A percentile compares a stretch with the other conserved stretches of the same genome.
phyloP scores from a whole-genome alignment of 2,888 invertebrate species.

The Heteromyza rotundicornis region DNA sequence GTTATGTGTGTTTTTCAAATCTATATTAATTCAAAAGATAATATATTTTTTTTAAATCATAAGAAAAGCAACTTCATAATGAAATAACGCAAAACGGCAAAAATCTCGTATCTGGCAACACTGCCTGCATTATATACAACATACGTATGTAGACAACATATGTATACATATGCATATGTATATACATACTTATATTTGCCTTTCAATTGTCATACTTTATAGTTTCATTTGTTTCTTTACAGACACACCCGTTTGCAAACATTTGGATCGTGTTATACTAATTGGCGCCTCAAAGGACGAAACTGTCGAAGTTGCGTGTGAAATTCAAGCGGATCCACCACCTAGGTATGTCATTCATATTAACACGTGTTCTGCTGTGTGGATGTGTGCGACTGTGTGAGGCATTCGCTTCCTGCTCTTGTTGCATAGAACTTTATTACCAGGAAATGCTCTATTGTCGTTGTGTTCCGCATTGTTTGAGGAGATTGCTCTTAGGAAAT shows the following conservation, averaged over 20 bases:
- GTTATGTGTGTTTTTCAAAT: too few species aligned
- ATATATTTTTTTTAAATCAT: too few species aligned
- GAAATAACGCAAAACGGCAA: too few species aligned
- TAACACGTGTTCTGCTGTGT: neutral
- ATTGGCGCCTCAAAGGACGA: slow-evolving; percentile 90
- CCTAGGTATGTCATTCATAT: slow-evolving; percentile 63
- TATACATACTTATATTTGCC: too few species aligned
- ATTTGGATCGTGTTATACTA: slow-evolving; percentile 75
- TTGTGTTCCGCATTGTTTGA: neutral
- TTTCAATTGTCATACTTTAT: too few species aligned
- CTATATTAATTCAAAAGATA: too few species aligned
- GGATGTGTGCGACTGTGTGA: slow-evolving; percentile 5
- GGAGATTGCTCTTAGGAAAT: neutral
- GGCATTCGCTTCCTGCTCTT: slow-evolving; percentile 52
- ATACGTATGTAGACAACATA: too few species aligned
- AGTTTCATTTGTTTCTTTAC: too few species aligned
- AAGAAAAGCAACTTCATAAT: too few species aligned
- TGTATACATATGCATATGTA: too few species aligned
- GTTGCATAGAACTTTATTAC: slow-evolving; percentile 45
- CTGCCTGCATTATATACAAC: too few species aligned
- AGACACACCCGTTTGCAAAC: slow-evolving; percentile 84
- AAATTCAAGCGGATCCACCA: slow-evolving; percentile 90
- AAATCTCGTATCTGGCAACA: too few species aligned
- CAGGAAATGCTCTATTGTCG: neutral
- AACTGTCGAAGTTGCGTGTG: slow-evolving; percentile 84